Evolutionary conservation across 2,888 invertebrate species (phyloP), one percentile per base, ranked within the genome.

Genomic region (Cheilosia impressa): DNA sequence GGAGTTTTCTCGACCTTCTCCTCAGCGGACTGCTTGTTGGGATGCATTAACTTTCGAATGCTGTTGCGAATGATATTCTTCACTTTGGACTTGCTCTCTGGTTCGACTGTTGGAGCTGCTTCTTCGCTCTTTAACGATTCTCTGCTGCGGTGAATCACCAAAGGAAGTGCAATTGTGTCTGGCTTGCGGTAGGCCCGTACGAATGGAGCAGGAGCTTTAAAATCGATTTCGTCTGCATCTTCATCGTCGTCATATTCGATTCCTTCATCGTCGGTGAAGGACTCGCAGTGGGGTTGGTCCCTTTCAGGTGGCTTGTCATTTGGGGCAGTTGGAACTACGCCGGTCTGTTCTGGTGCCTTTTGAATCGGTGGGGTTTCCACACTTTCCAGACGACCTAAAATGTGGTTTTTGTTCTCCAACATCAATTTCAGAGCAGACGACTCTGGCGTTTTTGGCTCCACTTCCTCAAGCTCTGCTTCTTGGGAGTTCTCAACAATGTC

Each of bases 11-110:
- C 69, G 1, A 71, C 53, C 15, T 69, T 81, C 41, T 87, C 83
- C n/a, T 76, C 68, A 27, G 22, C 19, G 4, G 80, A 55, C 24
- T 52, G 13, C 53, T 87, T 87, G 55, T 84, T 88, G 27, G 90
- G 88, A 88, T 90, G 89, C 69, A 92, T 91, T 0, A 92, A 83
- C 57, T 90, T 90, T 2, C 92, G 89, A 69, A 92, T 89, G 38
- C 92, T 92, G 71, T 90, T 91, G 3, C 92, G 90, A 88, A 92
- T 90, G 31, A 91, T 88, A 76, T 88, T 88, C 34, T 88, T 89
- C 10, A 92, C 87, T 50, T 89, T 89, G 4, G 87, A 73, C 24
- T 77, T 84, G 0, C 87, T 77, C 50, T 88, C 89, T 9, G 47
- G 50, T n/a, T 87, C 88, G 0, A 62, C 78, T 0, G 87, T 22